Evolutionary conservation across 2,113 vertebrate genomes (phyloP).

Genomic region (Apaloderma vittatum): DNA sequence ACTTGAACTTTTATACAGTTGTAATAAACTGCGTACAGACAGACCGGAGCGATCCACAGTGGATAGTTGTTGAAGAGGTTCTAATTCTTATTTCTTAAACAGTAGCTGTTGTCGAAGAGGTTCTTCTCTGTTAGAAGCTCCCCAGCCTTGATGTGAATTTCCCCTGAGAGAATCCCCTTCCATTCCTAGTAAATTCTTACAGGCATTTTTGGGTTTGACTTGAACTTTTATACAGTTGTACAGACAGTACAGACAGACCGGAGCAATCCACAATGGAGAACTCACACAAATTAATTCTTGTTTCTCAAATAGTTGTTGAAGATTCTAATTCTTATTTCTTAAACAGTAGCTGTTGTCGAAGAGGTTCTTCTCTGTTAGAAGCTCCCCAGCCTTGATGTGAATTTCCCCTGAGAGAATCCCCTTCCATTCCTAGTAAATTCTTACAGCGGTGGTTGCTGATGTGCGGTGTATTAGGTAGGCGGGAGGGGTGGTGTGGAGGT

Average conservation of each 20-base stretch:
- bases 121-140: not conserved
- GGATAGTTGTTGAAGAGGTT: too few relatives aligned
- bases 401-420: not conserved
- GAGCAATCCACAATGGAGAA: not conserved
- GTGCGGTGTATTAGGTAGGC: not conserved
- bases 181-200: not conserved
- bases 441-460: not conserved
- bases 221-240: too few relatives aligned
- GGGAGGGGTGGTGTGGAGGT: not conserved
- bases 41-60: not conserved
- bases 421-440: not conserved
- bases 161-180: not conserved
- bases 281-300: not conserved
- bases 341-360: not conserved
- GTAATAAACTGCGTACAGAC: not conserved
- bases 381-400: accelerated
- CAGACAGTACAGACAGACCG: too few relatives aligned
- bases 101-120: not conserved
- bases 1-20: not conserved
- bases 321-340: not conserved
- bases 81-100: not conserved
- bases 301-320: too few relatives aligned
- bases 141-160: not conserved
- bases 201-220: too few relatives aligned
- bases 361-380: not conserved